Conservation (phyloP, 2,888 invertebrate genomes). For the Pachliopta kotzebuea region DNA sequence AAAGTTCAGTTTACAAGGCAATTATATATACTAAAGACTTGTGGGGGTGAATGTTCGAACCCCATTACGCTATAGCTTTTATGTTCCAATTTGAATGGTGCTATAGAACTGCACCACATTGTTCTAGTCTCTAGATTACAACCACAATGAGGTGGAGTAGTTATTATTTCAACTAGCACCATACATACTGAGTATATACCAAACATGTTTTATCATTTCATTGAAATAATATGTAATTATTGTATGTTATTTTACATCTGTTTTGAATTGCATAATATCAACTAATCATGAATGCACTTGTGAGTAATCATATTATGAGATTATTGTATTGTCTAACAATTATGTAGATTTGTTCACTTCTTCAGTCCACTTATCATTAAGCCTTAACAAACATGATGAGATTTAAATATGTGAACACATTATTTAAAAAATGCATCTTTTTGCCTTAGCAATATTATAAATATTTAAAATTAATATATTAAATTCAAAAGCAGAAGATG, state of each 20-base stretch:
- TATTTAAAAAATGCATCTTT: not conserved
- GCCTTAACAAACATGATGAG: not conserved
- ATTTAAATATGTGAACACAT: not conserved
- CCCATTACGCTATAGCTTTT: too few relatives aligned
- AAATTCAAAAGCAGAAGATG: too few relatives aligned
- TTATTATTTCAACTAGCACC: too few relatives aligned
- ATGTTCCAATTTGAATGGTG: too few relatives aligned
- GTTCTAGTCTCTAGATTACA: too few relatives aligned
- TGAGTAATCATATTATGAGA: constrained; percentile 15
- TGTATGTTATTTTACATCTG: not conserved
- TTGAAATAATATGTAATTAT: not conserved
- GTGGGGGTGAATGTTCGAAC: too few relatives aligned
- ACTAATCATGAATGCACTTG: constrained; percentile 6
- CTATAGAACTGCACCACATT: too few relatives aligned
- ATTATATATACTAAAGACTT: too few relatives aligned
- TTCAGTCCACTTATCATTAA: constrained; percentile 3
- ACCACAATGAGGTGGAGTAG: too few relatives aligned
- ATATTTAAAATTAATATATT: not conserved
- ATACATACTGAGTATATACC: too few relatives aligned
- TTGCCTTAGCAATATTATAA: not conserved
- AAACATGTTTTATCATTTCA: not conserved
- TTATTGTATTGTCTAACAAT: constrained; percentile 11
- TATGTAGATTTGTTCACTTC: constrained; percentile 4
- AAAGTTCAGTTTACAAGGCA: too few relatives aligned
- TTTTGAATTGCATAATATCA: not conserved